Conservation (phyloP, 2,888 invertebrate genomes). For the Leucophenga maculata region DNA sequence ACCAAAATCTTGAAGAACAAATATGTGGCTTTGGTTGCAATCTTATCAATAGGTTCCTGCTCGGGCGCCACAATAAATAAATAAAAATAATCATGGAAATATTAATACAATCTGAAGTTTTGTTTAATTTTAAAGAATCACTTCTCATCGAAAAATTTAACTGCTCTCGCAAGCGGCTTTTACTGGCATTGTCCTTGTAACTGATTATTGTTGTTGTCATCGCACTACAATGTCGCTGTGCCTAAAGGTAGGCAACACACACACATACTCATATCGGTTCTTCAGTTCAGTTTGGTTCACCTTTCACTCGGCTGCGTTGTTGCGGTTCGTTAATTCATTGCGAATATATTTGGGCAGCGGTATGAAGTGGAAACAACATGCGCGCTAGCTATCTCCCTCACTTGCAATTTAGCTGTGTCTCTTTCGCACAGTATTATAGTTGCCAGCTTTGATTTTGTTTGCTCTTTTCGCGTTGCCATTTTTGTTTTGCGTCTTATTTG, state of each 20-base stretch:
- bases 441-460: slow-evolving; percentile 53
- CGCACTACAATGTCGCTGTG: too few relatives aligned
- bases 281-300: slow-evolving; percentile 35
- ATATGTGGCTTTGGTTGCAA: too few relatives aligned
- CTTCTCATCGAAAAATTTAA: too few relatives aligned
- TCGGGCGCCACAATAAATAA: too few relatives aligned
- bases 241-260: too few relatives aligned
- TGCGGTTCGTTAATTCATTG: slow-evolving; percentile 60
- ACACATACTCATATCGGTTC: not conserved
- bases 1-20: too few relatives aligned
- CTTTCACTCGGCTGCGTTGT: slow-evolving; percentile 55
- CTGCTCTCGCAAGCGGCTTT: not conserved
- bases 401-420: too few relatives aligned
- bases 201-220: slow-evolving; percentile 34
- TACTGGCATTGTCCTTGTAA: slow-evolving; percentile 8
- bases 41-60: too few relatives aligned
- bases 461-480: slow-evolving; percentile 30
- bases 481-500: slow-evolving; percentile 1
- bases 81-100: too few relatives aligned
- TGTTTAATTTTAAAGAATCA: too few relatives aligned
- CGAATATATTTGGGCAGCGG: slow-evolving; percentile 22
- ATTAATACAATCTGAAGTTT: too few relatives aligned
- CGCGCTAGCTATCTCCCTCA: too few relatives aligned
- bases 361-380: not conserved
- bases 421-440: not conserved